Conservation (phyloP, 2,797 vertebrate genomes). For the Pogonophryne albipinna region DNA sequence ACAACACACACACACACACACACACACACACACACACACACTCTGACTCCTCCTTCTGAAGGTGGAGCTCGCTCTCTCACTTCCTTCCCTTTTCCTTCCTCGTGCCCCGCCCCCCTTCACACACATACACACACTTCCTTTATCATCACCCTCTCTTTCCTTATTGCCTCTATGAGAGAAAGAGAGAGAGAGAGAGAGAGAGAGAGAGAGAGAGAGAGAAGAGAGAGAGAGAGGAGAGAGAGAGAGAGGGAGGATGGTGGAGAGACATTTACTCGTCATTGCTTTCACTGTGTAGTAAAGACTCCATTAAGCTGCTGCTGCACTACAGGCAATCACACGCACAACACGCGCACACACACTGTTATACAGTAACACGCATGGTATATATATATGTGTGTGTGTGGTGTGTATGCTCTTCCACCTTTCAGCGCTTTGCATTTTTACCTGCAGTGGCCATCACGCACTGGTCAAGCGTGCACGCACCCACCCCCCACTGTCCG, state of each 20-base stretch:
- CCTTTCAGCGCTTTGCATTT: constrained; percentile 53
- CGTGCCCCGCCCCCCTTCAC: constrained; percentile 23
- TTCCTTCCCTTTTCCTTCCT: constrained; percentile 39
- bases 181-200: constrained; percentile 12
- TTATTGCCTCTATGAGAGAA: constrained; percentile 1
- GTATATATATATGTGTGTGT: background rate
- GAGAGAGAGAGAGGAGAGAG: too few species aligned
- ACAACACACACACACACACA: too few species aligned
- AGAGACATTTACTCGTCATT: constrained; percentile 33
- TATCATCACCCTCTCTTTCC: constrained; percentile 32
- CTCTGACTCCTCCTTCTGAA: constrained; percentile 51
- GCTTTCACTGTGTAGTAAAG: constrained; percentile 53
- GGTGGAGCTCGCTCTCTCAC: constrained; percentile 42
- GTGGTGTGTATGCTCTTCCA: constrained; percentile 52
- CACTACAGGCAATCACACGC: constrained; percentile 21
- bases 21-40: too few species aligned
- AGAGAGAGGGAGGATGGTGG: constrained; percentile 37
- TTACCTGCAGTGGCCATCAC: constrained; percentile 72
- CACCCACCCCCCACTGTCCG: background rate
- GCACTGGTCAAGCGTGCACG: constrained; percentile 37
- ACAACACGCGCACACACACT: background rate
- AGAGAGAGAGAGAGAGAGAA: constrained; percentile 39
- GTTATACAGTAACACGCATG: background rate
- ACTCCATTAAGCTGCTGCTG: constrained; percentile 57
- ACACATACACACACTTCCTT: constrained; percentile 17